Conservation (phyloP, 2,888 invertebrate species). For the Polia nebulosa region DNA sequence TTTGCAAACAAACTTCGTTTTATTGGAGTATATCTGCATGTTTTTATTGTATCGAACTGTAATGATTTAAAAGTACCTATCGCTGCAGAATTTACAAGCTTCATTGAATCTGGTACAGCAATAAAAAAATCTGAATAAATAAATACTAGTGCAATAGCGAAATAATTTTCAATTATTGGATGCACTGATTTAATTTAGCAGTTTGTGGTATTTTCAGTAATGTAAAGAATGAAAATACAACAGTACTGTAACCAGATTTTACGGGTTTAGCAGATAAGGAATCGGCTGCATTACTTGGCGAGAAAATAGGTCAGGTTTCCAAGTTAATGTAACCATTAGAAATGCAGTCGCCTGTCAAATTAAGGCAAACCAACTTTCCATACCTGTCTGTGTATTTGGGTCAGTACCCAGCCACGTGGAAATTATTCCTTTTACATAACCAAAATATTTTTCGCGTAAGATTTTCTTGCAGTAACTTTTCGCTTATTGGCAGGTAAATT, state of each 20-base stretch:
- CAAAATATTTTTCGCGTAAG: neutral
- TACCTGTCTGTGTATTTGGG: conserved; percentile 35
- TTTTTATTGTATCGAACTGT: conserved; percentile 24
- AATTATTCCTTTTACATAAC: neutral
- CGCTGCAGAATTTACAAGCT: conserved; percentile 6
- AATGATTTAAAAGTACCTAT: conserved; percentile 16
- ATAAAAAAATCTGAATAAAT: conserved; percentile 14
- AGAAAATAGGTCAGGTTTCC: conserved; percentile 37
- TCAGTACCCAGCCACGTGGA: conserved; percentile 27
- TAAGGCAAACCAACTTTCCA: conserved; percentile 25
- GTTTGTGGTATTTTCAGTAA: conserved; percentile 1
- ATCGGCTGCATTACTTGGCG: neutral
- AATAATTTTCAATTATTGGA: conserved; percentile 7
- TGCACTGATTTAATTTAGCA: conserved; percentile 16
- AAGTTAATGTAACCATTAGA: conserved; percentile 29
- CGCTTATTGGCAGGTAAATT: neutral
- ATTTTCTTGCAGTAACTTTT: neutral
- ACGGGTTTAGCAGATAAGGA: neutral
- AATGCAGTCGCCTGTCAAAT: conserved; percentile 53
- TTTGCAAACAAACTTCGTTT: conserved; percentile 54
- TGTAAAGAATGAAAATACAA: neutral
- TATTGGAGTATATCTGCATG: conserved; percentile 27
- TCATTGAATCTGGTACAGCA: neutral
- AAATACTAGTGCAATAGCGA: conserved; percentile 1
- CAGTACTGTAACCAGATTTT: conserved; percentile 17